Percentiles rank a stretch among this genome's conserved stretches.
Conservation (phyloP, 2,797 vertebrate species). For the Galaxias olidus region DNA sequence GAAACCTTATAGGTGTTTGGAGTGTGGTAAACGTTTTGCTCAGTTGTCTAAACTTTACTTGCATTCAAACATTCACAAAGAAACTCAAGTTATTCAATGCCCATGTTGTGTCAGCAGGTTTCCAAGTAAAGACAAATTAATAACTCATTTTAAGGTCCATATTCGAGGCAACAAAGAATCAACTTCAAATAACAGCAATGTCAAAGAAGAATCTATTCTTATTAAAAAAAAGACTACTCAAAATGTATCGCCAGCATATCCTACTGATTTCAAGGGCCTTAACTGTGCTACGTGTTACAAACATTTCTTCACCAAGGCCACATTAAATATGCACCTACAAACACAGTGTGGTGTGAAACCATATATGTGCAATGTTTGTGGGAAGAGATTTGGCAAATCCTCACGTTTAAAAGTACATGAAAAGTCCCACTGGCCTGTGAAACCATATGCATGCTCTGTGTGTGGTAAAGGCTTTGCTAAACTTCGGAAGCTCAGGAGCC, state of each 20-base stretch:
- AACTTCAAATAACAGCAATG: neutral
- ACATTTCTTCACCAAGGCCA: conserved; percentile 16
- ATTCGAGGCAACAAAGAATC: conserved; percentile 13
- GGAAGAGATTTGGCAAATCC: conserved; percentile 32
- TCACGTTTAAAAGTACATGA: conserved; percentile 37
- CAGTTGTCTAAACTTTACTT: conserved; percentile 35
- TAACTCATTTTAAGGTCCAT: conserved; percentile 49
- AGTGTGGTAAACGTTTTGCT: conserved; percentile 48
- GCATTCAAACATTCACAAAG: conserved; percentile 40
- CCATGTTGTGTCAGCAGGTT: conserved; percentile 44
- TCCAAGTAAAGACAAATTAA: conserved; percentile 34
- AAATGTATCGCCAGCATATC: neutral
- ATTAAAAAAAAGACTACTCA: neutral
- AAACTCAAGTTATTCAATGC: conserved; percentile 23
- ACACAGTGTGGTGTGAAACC: conserved; percentile 21
- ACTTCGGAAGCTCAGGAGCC: conserved; percentile 34
- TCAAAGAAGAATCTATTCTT: neutral
- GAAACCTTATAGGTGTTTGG: conserved; percentile 49
- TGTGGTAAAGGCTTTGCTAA: conserved; percentile 46
- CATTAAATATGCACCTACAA: conserved; percentile 25
- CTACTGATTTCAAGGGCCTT: conserved; percentile 6
- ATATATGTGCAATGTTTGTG: conserved; percentile 36
- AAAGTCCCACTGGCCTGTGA: conserved; percentile 48
- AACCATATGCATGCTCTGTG: conserved; percentile 51
- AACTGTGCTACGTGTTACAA: conserved; percentile 34